These are phyloP conservation scores for Coracopsis vasa DNA, from an alignment of 2,113 vertebrate species.

Conservation along the genomic window DNA sequence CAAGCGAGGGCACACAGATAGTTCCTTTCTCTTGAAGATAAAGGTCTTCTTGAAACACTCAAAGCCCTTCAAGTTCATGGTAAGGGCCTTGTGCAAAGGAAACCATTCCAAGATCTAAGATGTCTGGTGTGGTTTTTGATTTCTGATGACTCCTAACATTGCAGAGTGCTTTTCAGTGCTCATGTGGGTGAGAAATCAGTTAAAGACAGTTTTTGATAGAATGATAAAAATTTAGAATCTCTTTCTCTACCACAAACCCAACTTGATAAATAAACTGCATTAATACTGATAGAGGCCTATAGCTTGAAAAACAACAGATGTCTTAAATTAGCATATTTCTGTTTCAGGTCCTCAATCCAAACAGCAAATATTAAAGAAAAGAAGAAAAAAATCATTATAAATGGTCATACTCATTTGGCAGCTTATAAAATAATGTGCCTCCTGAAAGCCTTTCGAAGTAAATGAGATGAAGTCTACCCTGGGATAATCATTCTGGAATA, in stretches of 20 bases:
- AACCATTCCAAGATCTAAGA: background rate
- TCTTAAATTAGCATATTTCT: slow-evolving; percentile 66
- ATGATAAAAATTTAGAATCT: slow-evolving; percentile 3
- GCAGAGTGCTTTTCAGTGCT: background rate
- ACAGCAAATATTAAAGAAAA: slow-evolving; percentile 57
- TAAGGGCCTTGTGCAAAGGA: background rate
- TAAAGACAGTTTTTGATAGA: background rate
- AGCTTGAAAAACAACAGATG: slow-evolving; percentile 68
- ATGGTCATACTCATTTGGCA: slow-evolving; percentile 60
- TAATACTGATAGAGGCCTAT: slow-evolving; percentile 13
- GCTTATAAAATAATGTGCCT: slow-evolving; percentile 52
- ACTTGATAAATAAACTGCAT: background rate
- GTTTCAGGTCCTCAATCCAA: slow-evolving; percentile 59
- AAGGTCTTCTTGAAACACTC: background rate
- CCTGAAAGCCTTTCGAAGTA: slow-evolving; percentile 57
- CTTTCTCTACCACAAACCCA: background rate
- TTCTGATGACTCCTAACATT: background rate
- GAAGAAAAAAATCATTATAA: slow-evolving; percentile 57
- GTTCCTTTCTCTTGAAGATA: background rate
- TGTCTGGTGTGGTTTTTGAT: background rate
- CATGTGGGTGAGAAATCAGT: background rate
- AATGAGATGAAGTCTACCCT: slow-evolving; percentile 59
- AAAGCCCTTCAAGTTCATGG: background rate
- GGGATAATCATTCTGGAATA: slow-evolving; percentile 60
- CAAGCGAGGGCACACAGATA: background rate